Evolutionary conservation across 2,113 vertebrate genomes (phyloP).

Genomic region (Ictalurus punctatus): DNA sequence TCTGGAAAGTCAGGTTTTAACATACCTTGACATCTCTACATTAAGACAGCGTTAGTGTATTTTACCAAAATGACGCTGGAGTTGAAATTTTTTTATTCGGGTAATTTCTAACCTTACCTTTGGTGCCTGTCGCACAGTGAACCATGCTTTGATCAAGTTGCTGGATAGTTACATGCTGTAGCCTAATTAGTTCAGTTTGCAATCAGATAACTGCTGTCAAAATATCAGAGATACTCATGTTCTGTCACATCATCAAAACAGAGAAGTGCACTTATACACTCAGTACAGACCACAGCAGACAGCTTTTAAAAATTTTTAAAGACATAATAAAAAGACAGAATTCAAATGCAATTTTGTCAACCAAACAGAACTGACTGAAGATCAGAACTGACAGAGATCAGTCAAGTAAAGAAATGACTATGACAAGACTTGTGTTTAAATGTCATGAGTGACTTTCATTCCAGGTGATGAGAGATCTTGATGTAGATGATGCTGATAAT

Average conservation of each 20-base stretch:
- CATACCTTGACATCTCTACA: background rate
- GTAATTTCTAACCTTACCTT: background rate
- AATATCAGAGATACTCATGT: background rate
- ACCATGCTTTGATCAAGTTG: too few species aligned
- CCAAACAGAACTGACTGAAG: background rate
- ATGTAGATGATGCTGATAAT: background rate
- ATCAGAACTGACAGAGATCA: background rate
- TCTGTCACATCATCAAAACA: background rate
- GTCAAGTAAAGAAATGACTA: background rate
- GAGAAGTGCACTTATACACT: background rate
- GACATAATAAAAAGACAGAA: background rate
- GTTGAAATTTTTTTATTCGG: background rate
- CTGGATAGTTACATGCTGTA: background rate
- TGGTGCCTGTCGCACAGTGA: too few species aligned
- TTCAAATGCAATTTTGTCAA: background rate
- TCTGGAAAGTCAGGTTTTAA: background rate
- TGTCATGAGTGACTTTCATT: background rate
- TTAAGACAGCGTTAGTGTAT: background rate
- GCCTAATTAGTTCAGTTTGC: background rate
- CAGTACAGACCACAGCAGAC: background rate
- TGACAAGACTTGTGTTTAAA: background rate
- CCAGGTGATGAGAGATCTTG: background rate
- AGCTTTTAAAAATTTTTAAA: background rate
- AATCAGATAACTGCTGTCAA: background rate
- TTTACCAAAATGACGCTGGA: background rate